Conservation (phyloP, 2,888 invertebrate genomes). For the Tanypteryx hageni region DNA sequence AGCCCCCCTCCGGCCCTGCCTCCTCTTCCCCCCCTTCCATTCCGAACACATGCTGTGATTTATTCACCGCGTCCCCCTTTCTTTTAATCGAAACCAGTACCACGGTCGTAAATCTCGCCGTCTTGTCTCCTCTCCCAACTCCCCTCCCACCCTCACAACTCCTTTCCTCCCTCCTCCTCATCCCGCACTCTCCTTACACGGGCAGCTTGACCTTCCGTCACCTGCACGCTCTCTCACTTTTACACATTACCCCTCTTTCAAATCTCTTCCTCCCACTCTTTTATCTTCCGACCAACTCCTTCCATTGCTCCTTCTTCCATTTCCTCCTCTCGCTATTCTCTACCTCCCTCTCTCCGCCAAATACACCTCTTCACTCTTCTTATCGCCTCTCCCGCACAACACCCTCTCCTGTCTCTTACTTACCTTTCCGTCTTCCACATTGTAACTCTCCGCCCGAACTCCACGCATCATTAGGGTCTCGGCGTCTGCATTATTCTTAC, state of each 20-base stretch:
- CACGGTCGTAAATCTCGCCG: slow-evolving; percentile 46
- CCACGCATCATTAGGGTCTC: slow-evolving; percentile 48
- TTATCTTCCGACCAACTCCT: slow-evolving; percentile 21
- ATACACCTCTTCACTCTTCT: slow-evolving; percentile 61
- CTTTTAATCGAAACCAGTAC: slow-evolving; percentile 64
- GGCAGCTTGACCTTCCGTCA: slow-evolving; percentile 62
- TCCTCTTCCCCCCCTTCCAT: not conserved
- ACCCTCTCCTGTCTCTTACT: slow-evolving; percentile 38
- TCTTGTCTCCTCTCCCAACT: not conserved
- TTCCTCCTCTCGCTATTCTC: not conserved
- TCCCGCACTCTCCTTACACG: slow-evolving; percentile 39
- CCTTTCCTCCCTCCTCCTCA: not conserved
- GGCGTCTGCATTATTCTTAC: slow-evolving; percentile 57
- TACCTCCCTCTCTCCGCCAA: not conserved
- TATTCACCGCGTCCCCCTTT: slow-evolving; percentile 55
- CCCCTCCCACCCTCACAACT: not conserved
- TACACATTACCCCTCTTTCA: slow-evolving; percentile 2
- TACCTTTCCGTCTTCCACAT: not conserved
- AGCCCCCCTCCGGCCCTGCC: not conserved
- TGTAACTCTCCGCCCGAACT: slow-evolving; percentile 38
- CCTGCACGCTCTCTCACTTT: slow-evolving; percentile 46
- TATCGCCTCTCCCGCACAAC: slow-evolving; percentile 52
- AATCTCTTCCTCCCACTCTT: not conserved
- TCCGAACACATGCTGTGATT: slow-evolving; percentile 58
- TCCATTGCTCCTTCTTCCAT: not conserved